These are phyloP conservation scores for Thelaira solivaga DNA, from an alignment of 2,888 invertebrate species.

Conservation along the genomic window DNA sequence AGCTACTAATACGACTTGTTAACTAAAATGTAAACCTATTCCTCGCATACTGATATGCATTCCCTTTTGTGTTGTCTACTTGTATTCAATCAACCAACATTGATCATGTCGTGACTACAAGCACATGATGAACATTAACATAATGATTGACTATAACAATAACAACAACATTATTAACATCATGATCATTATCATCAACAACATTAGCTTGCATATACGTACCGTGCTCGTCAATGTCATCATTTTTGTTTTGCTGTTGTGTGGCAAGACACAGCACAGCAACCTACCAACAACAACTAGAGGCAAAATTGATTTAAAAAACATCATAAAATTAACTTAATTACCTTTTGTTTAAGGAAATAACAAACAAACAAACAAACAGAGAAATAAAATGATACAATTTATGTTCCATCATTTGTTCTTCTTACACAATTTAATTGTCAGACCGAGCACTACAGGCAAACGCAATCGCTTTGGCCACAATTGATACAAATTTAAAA, in stretches of 20 bases:
- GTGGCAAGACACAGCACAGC: slow-evolving; percentile 12
- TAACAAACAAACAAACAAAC: slow-evolving; percentile 34
- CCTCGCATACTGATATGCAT: neutral
- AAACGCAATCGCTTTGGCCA: too few species aligned
- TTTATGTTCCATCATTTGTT: slow-evolving; percentile 37
- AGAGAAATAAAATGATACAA: slow-evolving; percentile 26
- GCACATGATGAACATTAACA: slow-evolving; percentile 26
- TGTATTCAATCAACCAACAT: slow-evolving; percentile 41
- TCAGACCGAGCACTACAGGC: neutral
- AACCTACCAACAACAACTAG: slow-evolving; percentile 30
- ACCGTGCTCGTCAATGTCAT: slow-evolving; percentile 56
- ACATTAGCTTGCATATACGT: slow-evolving; percentile 25
- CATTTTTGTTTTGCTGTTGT: slow-evolving; percentile 32
- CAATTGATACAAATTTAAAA: slow-evolving; percentile 1
- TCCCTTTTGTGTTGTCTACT: neutral
- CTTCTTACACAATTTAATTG: slow-evolving; percentile 36
- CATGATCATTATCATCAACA: neutral
- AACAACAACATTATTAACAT: neutral
- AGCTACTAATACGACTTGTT: neutral
- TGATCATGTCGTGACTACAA: slow-evolving; percentile 49
- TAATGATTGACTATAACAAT: neutral
- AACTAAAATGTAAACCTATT: slow-evolving; percentile 3
- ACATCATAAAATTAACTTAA: slow-evolving; percentile 62
- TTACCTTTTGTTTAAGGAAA: slow-evolving; percentile 52
- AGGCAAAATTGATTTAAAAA: slow-evolving; percentile 62